A percentile compares a stretch with the other conserved stretches of the same genome.
These are phyloP conservation scores for Coenobita brevimanus DNA, from an alignment of 1,140 invertebrate species.

Conservation along the genomic window DNA sequence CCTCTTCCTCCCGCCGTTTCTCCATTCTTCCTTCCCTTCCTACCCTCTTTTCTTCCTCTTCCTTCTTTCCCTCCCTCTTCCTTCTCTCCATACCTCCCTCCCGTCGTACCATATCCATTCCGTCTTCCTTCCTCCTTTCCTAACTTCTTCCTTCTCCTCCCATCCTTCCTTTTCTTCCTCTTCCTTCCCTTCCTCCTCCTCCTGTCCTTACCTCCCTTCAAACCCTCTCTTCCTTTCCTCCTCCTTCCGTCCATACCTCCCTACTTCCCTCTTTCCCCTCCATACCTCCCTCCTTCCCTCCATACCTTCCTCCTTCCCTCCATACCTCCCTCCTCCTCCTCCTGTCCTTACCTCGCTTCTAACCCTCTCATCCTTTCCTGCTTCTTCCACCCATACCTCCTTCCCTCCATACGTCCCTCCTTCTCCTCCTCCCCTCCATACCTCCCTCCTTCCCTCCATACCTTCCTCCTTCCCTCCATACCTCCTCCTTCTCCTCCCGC, in stretches of 20 bases:
- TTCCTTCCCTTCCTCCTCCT: not conserved
- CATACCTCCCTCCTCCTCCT: not conserved
- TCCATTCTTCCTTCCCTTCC: no score
- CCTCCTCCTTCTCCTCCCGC: no score
- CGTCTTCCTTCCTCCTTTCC: not conserved
- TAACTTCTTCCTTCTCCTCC: not conserved
- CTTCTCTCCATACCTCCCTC: no score
- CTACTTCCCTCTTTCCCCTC: no score
- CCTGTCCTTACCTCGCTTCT: not conserved
- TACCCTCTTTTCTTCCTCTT: not conserved
- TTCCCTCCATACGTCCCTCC: no score
- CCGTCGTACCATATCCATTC: not conserved
- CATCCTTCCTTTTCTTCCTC: not conserved
- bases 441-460: no score
- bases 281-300: no score
- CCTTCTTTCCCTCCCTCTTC: not conserved
- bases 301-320: not conserved
- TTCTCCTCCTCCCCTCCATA: no score
- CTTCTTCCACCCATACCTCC: constrained; percentile 1
- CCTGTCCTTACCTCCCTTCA: not conserved
- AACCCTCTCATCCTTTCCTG: not conserved
- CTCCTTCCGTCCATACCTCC: not conserved
- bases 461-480: no score
- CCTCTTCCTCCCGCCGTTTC: no score
- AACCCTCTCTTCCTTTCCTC: not conserved